Conservation (phyloP, 2,113 vertebrate genomes). For the Chaetorhynchus papuensis region DNA sequence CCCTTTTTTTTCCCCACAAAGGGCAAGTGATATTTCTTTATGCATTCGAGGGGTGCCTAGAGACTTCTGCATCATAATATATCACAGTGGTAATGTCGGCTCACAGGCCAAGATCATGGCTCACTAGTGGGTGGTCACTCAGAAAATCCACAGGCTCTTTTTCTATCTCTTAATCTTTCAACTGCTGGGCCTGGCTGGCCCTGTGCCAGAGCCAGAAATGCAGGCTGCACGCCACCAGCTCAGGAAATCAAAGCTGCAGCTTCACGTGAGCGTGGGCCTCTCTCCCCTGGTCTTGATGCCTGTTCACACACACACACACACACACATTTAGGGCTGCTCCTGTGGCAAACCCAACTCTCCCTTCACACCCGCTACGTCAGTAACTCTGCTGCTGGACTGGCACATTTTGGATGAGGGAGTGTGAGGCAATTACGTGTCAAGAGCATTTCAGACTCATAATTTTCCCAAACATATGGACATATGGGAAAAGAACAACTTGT, state of each 20-base stretch:
- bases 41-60: not conserved
- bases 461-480: constrained; percentile 61
- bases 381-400: constrained; percentile 15
- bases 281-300: not conserved
- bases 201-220: not conserved
- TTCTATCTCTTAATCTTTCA: constrained; percentile 37
- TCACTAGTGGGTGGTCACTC: constrained; percentile 50
- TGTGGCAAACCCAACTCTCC: not conserved
- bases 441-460: constrained; percentile 39
- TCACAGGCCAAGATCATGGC: not conserved
- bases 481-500: constrained; percentile 69
- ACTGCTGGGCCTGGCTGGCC: constrained; percentile 11
- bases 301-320: not conserved
- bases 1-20: not conserved
- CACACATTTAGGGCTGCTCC: not conserved
- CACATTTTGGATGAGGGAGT: constrained; percentile 30
- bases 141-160: constrained; percentile 26
- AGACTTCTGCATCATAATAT: not conserved
- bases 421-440: constrained; percentile 42
- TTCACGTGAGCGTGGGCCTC: not conserved
- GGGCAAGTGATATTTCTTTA: not conserved
- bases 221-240: constrained; percentile 22
- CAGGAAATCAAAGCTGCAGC: constrained; percentile 39
- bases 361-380: not conserved
- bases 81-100: constrained; percentile 12